A percentile compares a stretch with the other conserved stretches of the same genome.
phyloP scores from a whole-genome alignment of 1,140 invertebrate genomes.

The Atopsyche davidsoni region DNA sequence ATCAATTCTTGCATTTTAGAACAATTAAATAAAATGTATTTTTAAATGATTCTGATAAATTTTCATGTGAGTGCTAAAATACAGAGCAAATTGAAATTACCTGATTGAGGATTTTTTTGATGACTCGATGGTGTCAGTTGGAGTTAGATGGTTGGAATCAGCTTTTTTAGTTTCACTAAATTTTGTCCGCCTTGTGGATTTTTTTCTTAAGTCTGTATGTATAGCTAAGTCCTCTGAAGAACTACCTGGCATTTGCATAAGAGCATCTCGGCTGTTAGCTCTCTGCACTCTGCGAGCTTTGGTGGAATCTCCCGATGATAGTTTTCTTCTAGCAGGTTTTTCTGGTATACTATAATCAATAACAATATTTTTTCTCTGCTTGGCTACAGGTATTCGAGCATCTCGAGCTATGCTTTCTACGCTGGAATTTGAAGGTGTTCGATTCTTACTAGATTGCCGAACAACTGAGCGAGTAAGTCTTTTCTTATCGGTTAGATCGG shows the following conservation, averaged over 20 bases:
- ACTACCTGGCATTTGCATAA: slow-evolving; percentile 41
- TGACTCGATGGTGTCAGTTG: neutral
- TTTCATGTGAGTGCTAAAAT: too few species aligned
- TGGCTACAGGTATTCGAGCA: slow-evolving; percentile 5
- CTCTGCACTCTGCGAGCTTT: slow-evolving; percentile 44
- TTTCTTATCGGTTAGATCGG: slow-evolving; percentile 12
- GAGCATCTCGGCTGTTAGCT: slow-evolving; percentile 44
- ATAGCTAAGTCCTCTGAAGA: slow-evolving; percentile 45
- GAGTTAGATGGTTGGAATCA: slow-evolving; percentile 1
- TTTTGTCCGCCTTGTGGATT: slow-evolving; percentile 32
- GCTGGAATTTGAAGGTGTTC: slow-evolving; percentile 41
- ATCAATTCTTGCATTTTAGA: too few species aligned
- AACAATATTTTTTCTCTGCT: slow-evolving; percentile 22
- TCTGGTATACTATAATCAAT: slow-evolving; percentile 19
- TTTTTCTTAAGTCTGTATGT: slow-evolving; percentile 33
- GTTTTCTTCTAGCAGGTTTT: slow-evolving; percentile 28
- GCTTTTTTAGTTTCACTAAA: slow-evolving; percentile 3
- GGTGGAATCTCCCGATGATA: slow-evolving; percentile 33
- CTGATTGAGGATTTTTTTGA: slow-evolving; percentile 3
- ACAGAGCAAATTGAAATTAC: too few species aligned
- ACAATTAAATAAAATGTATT: slow-evolving; percentile 13
- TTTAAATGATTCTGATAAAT: slow-evolving; percentile 14
- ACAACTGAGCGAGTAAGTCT: slow-evolving; percentile 15
- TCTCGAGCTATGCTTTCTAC: slow-evolving; percentile 38
- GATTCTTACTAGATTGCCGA: slow-evolving; percentile 24